phyloP scores from a whole-genome alignment of 2,113 vertebrate species.

The Microcebus ravelobensis region DNA sequence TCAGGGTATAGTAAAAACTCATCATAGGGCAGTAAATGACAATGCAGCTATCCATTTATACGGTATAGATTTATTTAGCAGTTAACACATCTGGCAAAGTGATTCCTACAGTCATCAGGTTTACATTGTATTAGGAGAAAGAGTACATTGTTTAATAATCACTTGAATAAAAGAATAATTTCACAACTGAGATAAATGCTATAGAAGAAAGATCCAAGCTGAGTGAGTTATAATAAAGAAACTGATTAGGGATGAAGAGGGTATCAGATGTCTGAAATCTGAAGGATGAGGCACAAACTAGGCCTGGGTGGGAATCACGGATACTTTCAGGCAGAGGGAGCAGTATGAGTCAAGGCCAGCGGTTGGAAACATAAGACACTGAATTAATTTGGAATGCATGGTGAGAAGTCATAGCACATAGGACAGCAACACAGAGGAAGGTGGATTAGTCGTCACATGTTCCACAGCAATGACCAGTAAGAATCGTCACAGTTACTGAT shows the following conservation, averaged over 20 bases:
- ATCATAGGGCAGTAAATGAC: neutral
- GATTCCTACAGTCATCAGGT: neutral
- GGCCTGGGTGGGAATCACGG: neutral
- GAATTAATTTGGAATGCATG: rapidly evolving
- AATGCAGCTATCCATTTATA: neutral
- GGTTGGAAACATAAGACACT: neutral
- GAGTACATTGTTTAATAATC: neutral
- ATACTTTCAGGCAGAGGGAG: neutral
- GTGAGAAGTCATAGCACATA: neutral
- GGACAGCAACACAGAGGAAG: neutral
- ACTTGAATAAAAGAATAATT: neutral
- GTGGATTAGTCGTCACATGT: neutral
- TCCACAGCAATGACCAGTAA: neutral
- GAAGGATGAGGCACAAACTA: neutral
- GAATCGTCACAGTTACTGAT: neutral
- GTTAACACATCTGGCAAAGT: neutral
- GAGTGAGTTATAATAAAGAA: neutral
- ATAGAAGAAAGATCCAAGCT: neutral
- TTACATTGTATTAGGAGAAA: neutral
- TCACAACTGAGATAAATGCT: conserved; percentile 25
- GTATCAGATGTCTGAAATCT: neutral
- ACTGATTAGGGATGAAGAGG: neutral
- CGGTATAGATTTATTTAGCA: neutral
- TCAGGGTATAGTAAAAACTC: neutral
- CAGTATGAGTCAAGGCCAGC: rapidly evolving